A percentile compares a stretch with the other conserved stretches of the same genome.
phyloP scores from a whole-genome alignment of 2,888 invertebrate genomes.

The Linnaemya vulpina region DNA sequence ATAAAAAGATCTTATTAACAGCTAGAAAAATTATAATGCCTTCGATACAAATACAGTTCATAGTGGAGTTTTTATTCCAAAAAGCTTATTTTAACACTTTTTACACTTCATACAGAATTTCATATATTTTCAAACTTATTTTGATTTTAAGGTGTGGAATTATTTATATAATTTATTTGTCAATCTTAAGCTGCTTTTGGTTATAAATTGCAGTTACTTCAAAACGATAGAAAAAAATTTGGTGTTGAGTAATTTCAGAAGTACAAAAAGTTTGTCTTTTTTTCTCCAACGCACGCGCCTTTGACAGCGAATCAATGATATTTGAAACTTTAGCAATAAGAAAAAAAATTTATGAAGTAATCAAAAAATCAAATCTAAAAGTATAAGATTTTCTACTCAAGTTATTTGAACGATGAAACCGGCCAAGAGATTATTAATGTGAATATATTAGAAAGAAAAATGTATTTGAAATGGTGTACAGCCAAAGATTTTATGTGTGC shows the following conservation, averaged over 20 bases:
- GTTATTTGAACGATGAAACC: not conserved
- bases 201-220: slow-evolving; percentile 49
- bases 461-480: no score
- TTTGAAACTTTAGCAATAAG: slow-evolving; percentile 38
- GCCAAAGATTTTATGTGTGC: no score
- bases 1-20: no score
- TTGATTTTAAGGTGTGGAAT: slow-evolving; percentile 60
- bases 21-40: not conserved
- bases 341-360: slow-evolving; percentile 3
- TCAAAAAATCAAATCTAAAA: not conserved
- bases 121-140: not conserved
- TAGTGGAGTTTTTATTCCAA: not conserved
- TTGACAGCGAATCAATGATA: slow-evolving; percentile 52
- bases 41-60: not conserved
- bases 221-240: slow-evolving; percentile 14
- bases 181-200: slow-evolving; percentile 55
- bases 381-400: not conserved
- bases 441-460: no score
- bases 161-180: slow-evolving; percentile 54
- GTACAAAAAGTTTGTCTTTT: slow-evolving; percentile 8
- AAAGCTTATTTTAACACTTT: not conserved
- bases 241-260: slow-evolving; percentile 43
- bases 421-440: no score
- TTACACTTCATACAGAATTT: not conserved
- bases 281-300: slow-evolving; percentile 54